Conservation (phyloP, 2,888 invertebrate species). For the Orthosia cruda region DNA sequence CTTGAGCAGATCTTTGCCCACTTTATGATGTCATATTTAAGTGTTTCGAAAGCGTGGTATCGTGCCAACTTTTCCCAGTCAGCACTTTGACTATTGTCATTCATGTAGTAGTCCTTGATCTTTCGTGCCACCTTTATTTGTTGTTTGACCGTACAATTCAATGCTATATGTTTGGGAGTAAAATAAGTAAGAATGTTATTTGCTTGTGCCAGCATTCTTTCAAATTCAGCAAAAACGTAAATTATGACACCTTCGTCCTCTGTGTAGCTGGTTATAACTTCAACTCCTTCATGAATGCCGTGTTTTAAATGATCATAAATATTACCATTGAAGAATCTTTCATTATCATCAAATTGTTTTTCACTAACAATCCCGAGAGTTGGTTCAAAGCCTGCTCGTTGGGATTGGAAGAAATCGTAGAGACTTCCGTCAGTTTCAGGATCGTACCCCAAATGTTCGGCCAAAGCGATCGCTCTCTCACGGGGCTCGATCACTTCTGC, state of each 20-base stretch:
- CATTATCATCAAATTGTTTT: constrained; percentile 71
- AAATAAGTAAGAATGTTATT: constrained; percentile 68
- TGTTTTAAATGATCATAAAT: constrained; percentile 78
- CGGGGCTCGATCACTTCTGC: constrained; percentile 91
- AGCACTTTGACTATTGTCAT: constrained; percentile 50
- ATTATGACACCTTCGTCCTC: constrained; percentile 92
- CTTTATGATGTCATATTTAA: constrained; percentile 64
- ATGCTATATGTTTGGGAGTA: constrained; percentile 60
- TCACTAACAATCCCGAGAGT: constrained; percentile 72
- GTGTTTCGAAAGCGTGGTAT: constrained; percentile 65
- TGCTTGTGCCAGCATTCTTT: constrained; percentile 59
- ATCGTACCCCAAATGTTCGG: constrained; percentile 72
- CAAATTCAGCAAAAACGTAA: constrained; percentile 30
- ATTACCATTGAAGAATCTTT: constrained; percentile 71
- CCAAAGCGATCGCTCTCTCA: constrained; percentile 80
- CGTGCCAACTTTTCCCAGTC: constrained; percentile 65
- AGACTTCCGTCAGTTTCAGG: constrained; percentile 69
- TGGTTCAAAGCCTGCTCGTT: constrained; percentile 46
- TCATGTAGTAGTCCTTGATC: constrained; percentile 70
- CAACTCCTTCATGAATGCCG: constrained; percentile 88
- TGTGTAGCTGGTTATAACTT: constrained; percentile 93
- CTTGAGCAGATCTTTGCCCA: constrained; percentile 65
- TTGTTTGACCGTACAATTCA: constrained; percentile 54
- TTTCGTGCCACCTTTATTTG: constrained; percentile 70
- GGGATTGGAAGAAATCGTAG: constrained; percentile 68